Conservation (phyloP, 2,888 invertebrate genomes). For the Plebejus anna region DNA sequence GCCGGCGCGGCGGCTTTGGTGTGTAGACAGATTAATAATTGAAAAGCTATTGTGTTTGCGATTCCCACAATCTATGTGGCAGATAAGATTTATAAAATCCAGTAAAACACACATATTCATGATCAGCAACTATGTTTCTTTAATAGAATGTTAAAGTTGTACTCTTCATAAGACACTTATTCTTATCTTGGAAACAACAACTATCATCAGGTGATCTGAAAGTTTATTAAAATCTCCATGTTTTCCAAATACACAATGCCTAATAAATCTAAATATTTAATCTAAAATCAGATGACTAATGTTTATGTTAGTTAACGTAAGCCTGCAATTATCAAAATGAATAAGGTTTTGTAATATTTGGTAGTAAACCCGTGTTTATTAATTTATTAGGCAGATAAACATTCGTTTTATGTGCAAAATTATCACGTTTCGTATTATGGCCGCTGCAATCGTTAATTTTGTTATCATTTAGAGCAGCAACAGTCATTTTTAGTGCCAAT, state of each 20-base stretch:
- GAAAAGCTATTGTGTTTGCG: too few relatives aligned
- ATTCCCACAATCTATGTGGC: too few relatives aligned
- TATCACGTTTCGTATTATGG: slow-evolving; percentile 26
- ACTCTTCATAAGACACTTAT: too few relatives aligned
- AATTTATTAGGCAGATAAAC: slow-evolving; percentile 24
- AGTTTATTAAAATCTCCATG: neutral
- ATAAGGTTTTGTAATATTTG: slow-evolving; percentile 20
- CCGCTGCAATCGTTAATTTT: slow-evolving; percentile 22
- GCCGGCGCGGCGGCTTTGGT: too few relatives aligned
- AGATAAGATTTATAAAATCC: too few relatives aligned
- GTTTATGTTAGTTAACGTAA: slow-evolving; percentile 7
- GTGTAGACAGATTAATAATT: too few relatives aligned
- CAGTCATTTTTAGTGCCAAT: slow-evolving; percentile 13
- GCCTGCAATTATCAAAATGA: slow-evolving; percentile 25
- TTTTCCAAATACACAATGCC: neutral
- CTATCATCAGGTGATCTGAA: neutral
- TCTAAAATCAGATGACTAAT: neutral
- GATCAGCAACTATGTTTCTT: too few relatives aligned
- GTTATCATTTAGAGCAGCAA: slow-evolving; percentile 14
- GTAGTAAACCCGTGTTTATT: slow-evolving; percentile 23
- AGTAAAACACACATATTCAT: too few relatives aligned
- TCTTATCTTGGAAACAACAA: neutral
- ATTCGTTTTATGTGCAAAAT: slow-evolving; percentile 23
- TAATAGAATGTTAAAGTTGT: too few relatives aligned
- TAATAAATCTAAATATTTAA: neutral